Conservation (phyloP, 2,888 invertebrate genomes). For the Eilema depressum region DNA sequence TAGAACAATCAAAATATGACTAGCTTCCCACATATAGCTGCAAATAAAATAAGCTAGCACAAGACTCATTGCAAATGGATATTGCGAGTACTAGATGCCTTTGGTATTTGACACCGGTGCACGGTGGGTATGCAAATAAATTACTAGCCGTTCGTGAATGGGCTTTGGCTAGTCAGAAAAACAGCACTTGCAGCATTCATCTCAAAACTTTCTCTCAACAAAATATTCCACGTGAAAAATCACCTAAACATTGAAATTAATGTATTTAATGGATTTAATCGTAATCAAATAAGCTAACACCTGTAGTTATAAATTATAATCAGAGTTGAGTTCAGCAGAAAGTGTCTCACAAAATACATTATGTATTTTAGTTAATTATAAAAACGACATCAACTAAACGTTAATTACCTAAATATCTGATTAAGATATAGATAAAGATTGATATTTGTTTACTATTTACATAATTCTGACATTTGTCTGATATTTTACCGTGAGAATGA, state of each 20-base stretch:
- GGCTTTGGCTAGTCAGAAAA: too few relatives aligned
- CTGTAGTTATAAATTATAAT: conserved; percentile 34
- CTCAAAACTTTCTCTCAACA: not conserved
- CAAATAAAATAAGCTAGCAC: too few relatives aligned
- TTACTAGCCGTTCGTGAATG: too few relatives aligned
- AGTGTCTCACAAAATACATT: conserved; percentile 31
- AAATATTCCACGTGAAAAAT: not conserved
- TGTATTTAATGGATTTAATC: conserved; percentile 26
- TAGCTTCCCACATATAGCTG: too few relatives aligned
- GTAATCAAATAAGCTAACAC: conserved; percentile 38
- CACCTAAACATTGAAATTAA: not conserved
- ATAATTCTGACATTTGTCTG: conserved; percentile 37
- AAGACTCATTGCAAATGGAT: too few relatives aligned
- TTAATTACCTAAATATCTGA: conserved; percentile 39
- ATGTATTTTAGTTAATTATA: conserved; percentile 29
- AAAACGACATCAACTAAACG: conserved; percentile 31
- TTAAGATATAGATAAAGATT: conserved; percentile 36
- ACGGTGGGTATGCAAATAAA: too few relatives aligned
- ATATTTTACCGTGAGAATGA: conserved; percentile 37
- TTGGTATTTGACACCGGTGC: too few relatives aligned
- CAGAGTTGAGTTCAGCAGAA: conserved; percentile 28
- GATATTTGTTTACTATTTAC: conserved; percentile 35
- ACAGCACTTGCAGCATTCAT: not conserved
- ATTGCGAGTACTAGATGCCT: too few relatives aligned
- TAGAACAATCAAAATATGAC: too few relatives aligned